phyloP scores from a whole-genome alignment of 2,113 vertebrate species.

The Nannospalax galili region DNA sequence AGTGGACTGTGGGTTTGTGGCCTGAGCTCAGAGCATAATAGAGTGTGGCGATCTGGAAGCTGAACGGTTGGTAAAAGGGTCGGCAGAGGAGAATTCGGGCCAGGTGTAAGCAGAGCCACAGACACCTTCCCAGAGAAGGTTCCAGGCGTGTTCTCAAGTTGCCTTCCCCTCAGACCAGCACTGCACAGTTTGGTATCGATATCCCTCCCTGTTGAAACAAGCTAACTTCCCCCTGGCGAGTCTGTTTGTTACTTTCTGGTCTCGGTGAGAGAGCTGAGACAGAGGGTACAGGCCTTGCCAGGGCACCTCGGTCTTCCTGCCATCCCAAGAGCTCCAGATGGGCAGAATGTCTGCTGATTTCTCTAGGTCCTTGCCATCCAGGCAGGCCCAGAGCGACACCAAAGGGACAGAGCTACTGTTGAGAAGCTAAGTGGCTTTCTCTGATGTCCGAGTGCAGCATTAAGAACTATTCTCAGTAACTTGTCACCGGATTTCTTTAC shows the following conservation, averaged over 20 bases:
- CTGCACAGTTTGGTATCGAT: no score
- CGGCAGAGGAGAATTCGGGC: neutral
- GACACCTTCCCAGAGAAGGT: neutral
- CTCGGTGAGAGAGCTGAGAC: neutral
- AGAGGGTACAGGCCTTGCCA: no score
- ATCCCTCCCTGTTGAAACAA: neutral
- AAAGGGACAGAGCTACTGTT: neutral
- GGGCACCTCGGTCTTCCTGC: neutral
- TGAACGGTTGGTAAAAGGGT: neutral
- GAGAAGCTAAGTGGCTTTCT: conserved; percentile 45
- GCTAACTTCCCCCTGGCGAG: accelerated
- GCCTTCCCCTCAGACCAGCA: neutral
- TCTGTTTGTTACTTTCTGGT: neutral
- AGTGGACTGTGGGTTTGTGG: neutral
- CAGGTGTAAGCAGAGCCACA: neutral
- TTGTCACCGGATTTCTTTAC: conserved; percentile 58
- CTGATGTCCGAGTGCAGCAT: neutral
- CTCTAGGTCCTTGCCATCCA: neutral
- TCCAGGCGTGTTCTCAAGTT: neutral
- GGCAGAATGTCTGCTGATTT: neutral
- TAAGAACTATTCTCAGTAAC: conserved; percentile 25
- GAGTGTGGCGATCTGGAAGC: neutral
- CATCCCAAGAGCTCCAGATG: neutral
- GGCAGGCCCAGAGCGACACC: neutral
- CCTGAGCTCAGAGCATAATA: neutral